These are phyloP conservation scores for Sminthurides aquaticus DNA, from an alignment of 2,888 invertebrate genomes.

Conservation along the genomic window DNA sequence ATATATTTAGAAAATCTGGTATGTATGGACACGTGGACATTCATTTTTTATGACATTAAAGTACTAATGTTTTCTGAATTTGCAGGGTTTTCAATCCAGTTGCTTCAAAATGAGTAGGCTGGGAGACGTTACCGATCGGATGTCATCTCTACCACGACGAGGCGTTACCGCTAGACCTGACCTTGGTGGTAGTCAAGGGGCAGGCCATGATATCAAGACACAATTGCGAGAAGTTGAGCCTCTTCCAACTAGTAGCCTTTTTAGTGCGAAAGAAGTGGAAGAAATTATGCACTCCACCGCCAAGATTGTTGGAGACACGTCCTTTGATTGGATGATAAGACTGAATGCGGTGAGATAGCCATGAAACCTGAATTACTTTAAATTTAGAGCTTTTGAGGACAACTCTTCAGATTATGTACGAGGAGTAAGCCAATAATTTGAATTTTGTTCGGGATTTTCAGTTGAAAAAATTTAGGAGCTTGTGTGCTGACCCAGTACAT, in stretches of 20 bases:
- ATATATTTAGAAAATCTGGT: too few species aligned
- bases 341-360: conserved; percentile 37
- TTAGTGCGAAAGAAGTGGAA: conserved; percentile 41
- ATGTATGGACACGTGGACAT: too few species aligned
- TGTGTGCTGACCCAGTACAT: conserved; percentile 37
- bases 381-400: too few species aligned
- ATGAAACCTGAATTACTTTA: conserved; percentile 4
- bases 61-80: too few species aligned
- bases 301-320: conserved; percentile 37
- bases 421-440: too few species aligned
- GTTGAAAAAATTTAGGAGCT: conserved; percentile 41
- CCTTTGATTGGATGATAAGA: conserved; percentile 39
- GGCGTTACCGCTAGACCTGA: conserved; percentile 24
- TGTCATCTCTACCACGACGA: conserved; percentile 30
- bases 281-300: conserved; percentile 42
- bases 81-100: too few species aligned
- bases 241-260: conserved; percentile 31
- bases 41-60: too few species aligned
- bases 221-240: conserved; percentile 32
- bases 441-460: conserved; percentile 14
- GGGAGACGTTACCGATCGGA: conserved; percentile 41
- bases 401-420: too few species aligned
- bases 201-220: conserved; percentile 26
- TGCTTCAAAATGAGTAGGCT: conserved; percentile 11
- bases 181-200: conserved; percentile 10